Base-by-base conservation (phyloP, 2,113 vertebrate genomes). In the Centropus bengalensis region DNA sequence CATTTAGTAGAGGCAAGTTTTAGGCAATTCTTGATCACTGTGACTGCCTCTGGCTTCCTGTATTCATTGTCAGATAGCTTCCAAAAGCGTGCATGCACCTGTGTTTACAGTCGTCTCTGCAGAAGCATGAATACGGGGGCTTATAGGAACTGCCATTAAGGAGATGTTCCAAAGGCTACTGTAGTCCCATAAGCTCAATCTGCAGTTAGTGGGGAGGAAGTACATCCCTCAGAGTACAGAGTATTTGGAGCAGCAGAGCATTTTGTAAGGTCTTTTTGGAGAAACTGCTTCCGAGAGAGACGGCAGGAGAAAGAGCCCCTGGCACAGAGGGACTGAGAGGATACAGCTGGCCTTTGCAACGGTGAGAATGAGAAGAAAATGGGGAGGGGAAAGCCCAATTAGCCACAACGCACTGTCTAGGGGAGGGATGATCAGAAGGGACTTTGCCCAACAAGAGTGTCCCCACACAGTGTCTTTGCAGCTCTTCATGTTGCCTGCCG, bases 351-450 rank as follows among this genome's bases (percentile, higher is more conserved):
- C 40, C 45, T 62, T 54, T 1, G 14, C 21, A 26, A 6, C 45
- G 27, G 47, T 14, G 36, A 30, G 8, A 36, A 7, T 6, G 54
- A 62, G 2, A 13, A 24, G 24, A n/a, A 40, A 17, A 27, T 63
- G 0, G 2, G 33, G 45, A 55, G 20, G 11, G 40, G 40, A 30
- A 28, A 12, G 3, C 4, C 1, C 30, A 16, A 22, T 58, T 9
- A 47, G 4, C 56, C 63, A 68, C 12, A 18, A 7, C 1, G 10
- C 26, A 14, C 6, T 4, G 1, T 0, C 22, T 1, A 24, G 16
- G 18, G 16, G 30, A 42, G 23, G 2, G 2, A 8, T 40, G 36
- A 3, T 21, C 1, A 14, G 64, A 32, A 44, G 30, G 49, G 16
- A 23, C 45, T 22, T 54, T 27, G 54, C 15, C 42, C 58, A 27